Percentiles rank a stretch among this genome's conserved stretches.
Evolutionary conservation across 2,797 vertebrate species (phyloP).

Genomic region (Cossypha polioptera): DNA sequence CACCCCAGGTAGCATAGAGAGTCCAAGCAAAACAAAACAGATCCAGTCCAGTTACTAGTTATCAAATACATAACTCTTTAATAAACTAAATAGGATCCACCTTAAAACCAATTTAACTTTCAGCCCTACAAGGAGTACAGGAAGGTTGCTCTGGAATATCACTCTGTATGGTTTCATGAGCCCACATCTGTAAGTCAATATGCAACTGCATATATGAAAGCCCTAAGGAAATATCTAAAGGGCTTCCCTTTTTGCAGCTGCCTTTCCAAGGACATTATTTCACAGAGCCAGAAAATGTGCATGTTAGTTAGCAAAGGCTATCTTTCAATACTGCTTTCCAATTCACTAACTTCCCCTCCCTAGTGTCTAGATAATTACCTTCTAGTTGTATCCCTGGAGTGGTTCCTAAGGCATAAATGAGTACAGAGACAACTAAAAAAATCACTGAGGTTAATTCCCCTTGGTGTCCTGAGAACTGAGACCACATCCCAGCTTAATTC

Average conservation of each 20-base stretch:
- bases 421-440: constrained; percentile 7
- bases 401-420: constrained; percentile 7
- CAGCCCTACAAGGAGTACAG: background rate
- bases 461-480: background rate
- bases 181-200: background rate
- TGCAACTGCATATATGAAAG: background rate
- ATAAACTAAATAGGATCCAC: background rate
- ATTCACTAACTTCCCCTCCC: constrained; percentile 48
- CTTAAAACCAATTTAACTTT: background rate
- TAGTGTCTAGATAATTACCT: constrained; percentile 38
- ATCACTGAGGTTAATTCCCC: constrained; percentile 1
- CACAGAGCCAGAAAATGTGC: background rate
- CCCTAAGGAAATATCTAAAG: background rate
- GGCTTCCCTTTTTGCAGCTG: background rate
- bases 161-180: background rate
- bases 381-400: constrained; percentile 17
- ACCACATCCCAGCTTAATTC: background rate
- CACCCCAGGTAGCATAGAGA: background rate
- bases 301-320: background rate
- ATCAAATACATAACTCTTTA: background rate
- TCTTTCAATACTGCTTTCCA: constrained; percentile 38
- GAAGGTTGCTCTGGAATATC: background rate
- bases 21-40: background rate
- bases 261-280: background rate
- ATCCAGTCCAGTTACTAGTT: background rate